Base-by-base conservation (phyloP, 2,113 vertebrate genomes). In the Pleuronectes platessa region DNA sequence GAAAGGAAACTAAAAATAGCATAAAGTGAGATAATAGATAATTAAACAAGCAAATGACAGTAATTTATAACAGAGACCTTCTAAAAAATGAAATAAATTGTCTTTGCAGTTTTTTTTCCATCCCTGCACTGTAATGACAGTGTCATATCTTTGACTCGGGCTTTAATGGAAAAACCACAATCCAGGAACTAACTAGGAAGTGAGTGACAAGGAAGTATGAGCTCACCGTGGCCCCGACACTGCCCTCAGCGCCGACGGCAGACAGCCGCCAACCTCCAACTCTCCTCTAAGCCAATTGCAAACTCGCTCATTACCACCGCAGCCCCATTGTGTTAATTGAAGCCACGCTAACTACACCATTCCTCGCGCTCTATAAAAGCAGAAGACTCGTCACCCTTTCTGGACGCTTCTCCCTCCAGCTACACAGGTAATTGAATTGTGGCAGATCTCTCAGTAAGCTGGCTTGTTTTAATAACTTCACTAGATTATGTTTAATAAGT, bases 391-490 rank as follows among this genome's bases (percentile, higher is more conserved):
- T 89, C 91, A 90, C 90, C 89, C 90, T 88, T 79, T 88, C 75
- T 82, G 73, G 74, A 79, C 37, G 71, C 79, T 90, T 82, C 82
- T 91, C 91, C 94, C 94, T 93, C 79, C 88, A 93, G 93, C 94
- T 92, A 94, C 89, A 85, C 89, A 94, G 92, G 93, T 94, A 94
- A 95, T 95, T 94, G 93, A 94, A 95, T 94, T 94, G 93, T 92
- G 92, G 90, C 91, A 89, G 90, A 84, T 92, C 93, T 93, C 90
- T 92, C 90, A 69, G 88, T 91, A 92, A 93, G 86, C 92, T 92
- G 92, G 89, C 92, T 94, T 94, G 93, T 94, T 94, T 94, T 94
- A 94, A 94, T 95, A 95, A 95, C 94, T 94, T 94, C 91, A 92
- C 91, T 90, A 92, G 93, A 94, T 94, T 94, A 93, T 92, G 93